phyloP scores from a whole-genome alignment of 2,113 vertebrate species.

The Leptocoma aspasia region DNA sequence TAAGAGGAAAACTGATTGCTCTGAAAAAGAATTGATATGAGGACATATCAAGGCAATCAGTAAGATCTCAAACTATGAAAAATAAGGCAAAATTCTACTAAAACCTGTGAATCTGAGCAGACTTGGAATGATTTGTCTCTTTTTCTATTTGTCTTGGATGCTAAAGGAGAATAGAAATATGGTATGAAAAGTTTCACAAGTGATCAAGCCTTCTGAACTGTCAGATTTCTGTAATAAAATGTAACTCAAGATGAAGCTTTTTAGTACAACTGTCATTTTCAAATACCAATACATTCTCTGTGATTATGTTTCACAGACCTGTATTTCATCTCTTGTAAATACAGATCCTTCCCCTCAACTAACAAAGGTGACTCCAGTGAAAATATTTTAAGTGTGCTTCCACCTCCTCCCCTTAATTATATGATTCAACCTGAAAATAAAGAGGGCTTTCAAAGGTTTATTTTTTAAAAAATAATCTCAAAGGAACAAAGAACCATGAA shows the following conservation, averaged over 20 bases:
- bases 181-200: background rate
- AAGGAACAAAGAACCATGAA: constrained; percentile 25
- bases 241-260: background rate
- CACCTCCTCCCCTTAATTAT: background rate
- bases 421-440: constrained; percentile 4
- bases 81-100: background rate
- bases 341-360: background rate
- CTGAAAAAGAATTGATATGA: background rate
- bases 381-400: background rate
- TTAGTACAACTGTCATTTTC: background rate
- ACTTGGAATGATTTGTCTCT: background rate
- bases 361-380: background rate
- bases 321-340: background rate
- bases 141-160: background rate
- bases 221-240: background rate
- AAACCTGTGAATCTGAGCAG: background rate
- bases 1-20: background rate
- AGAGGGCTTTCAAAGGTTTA: constrained; percentile 23
- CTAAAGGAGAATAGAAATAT: background rate
- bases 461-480: constrained; percentile 60
- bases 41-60: background rate
- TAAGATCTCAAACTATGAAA: background rate
- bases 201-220: background rate
- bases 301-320: background rate
- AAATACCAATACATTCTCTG: background rate